phyloP scores from a whole-genome alignment of 2,113 vertebrate genomes.

The Tachysurus fulvidraco region DNA sequence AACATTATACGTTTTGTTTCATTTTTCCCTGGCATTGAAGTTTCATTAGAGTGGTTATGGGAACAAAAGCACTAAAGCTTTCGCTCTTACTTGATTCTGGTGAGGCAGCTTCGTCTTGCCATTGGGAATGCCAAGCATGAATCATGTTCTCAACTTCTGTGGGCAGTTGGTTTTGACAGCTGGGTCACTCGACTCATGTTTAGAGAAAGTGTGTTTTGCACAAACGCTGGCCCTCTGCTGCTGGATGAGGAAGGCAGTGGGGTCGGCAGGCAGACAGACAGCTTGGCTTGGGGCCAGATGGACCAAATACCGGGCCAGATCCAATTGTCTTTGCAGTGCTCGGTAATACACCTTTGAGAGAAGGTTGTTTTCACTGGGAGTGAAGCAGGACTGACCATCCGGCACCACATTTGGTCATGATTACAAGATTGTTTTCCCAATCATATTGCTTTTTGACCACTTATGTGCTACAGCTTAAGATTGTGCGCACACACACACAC shows the following conservation, averaged over 20 bases:
- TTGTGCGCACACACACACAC: background rate
- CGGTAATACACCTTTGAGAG: conserved; percentile 21
- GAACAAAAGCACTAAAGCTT: conserved; percentile 51
- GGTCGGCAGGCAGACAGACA: conserved; percentile 41
- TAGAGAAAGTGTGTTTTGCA: conserved; percentile 50
- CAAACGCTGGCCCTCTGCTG: conserved; percentile 47
- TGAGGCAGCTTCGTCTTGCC: conserved; percentile 44
- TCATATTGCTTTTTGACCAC: background rate
- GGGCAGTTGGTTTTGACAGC: conserved; percentile 55
- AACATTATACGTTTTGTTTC: conserved; percentile 56
- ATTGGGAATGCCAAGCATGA: conserved; percentile 39
- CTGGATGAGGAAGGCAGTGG: conserved; percentile 31
- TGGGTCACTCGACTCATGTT: conserved; percentile 50
- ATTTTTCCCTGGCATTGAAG: conserved; percentile 51
- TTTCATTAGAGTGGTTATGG: conserved; percentile 54
- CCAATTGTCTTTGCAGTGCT: conserved; percentile 21
- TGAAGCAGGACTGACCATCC: background rate
- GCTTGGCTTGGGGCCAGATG: conserved; percentile 35
- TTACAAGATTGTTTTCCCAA: background rate
- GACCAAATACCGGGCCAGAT: conserved; percentile 34
- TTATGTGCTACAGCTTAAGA: background rate
- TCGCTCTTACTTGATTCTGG: conserved; percentile 36
- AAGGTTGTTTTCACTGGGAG: conserved; percentile 28
- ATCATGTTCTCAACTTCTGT: conserved; percentile 53
- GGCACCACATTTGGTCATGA: background rate